A percentile compares a stretch with the other conserved stretches of the same genome.
phyloP scores from a whole-genome alignment of 2,797 vertebrate species.

The Myotis findleyi region DNA sequence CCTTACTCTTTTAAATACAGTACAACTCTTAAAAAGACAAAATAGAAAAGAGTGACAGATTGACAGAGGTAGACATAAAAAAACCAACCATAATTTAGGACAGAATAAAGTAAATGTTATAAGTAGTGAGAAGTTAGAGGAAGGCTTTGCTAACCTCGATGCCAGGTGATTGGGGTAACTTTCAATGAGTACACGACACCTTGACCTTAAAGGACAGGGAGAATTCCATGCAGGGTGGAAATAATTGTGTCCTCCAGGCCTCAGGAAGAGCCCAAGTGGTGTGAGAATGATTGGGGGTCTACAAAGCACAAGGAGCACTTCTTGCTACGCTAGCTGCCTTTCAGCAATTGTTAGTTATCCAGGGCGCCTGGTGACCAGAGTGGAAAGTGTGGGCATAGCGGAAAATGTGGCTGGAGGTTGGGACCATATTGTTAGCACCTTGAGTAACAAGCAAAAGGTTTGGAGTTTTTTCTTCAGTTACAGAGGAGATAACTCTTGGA shows the following conservation, averaged over 20 bases:
- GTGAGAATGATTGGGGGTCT: background rate
- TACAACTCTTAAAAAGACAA: constrained; percentile 38
- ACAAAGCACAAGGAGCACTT: background rate
- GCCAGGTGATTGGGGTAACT: background rate
- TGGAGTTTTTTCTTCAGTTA: background rate
- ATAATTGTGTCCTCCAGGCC: background rate
- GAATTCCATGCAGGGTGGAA: background rate
- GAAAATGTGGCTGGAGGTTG: background rate
- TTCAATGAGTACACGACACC: background rate
- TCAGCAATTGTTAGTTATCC: background rate
- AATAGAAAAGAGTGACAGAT: background rate
- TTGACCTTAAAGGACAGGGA: background rate
- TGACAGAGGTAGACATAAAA: background rate
- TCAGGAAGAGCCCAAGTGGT: background rate
- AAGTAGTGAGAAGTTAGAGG: background rate
- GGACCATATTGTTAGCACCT: background rate
- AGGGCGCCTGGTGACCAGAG: background rate
- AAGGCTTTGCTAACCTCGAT: background rate
- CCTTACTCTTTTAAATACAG: background rate
- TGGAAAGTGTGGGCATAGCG: background rate
- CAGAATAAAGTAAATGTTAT: constrained; percentile 15
- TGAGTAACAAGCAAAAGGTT: background rate
- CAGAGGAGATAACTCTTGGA: background rate
- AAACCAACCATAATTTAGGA: background rate
- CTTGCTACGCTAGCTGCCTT: rapidly evolving